phyloP scores from a whole-genome alignment of 2,888 invertebrate species.

The Dexiosoma caninum region DNA sequence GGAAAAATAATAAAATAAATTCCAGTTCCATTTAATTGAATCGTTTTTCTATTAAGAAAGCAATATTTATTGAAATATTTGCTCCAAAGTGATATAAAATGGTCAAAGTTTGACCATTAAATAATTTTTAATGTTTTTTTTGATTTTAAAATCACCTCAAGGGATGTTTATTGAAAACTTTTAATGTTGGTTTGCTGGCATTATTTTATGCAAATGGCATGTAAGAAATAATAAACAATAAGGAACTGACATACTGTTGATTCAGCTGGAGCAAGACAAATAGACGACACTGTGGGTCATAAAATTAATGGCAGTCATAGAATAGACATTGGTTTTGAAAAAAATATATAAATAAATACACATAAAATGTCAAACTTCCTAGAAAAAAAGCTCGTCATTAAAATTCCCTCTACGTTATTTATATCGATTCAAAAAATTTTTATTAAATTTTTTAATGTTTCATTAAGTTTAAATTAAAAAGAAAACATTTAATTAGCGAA shows the following conservation, averaged over 20 bases:
- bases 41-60: slow-evolving; percentile 28
- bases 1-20: neutral
- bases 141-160: neutral
- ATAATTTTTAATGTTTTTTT: slow-evolving; percentile 36
- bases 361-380: no score
- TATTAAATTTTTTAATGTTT: no score
- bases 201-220: neutral
- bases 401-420: no score
- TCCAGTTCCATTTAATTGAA: slow-evolving; percentile 26
- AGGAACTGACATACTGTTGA: neutral
- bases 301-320: no score
- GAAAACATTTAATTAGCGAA: no score
- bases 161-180: neutral
- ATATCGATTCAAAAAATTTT: no score
- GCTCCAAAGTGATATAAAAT: slow-evolving; percentile 23
- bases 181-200: neutral
- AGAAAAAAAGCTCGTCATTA: no score
- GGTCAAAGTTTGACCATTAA: slow-evolving; percentile 54
- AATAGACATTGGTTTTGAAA: no score
- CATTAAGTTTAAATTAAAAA: no score
- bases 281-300: no score
- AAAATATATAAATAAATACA: no score
- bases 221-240: neutral
- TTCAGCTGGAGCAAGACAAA: neutral
- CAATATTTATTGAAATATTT: slow-evolving; percentile 14